phyloP scores from a whole-genome alignment of 2,113 vertebrate species.

The Xyrauchen texanus region DNA sequence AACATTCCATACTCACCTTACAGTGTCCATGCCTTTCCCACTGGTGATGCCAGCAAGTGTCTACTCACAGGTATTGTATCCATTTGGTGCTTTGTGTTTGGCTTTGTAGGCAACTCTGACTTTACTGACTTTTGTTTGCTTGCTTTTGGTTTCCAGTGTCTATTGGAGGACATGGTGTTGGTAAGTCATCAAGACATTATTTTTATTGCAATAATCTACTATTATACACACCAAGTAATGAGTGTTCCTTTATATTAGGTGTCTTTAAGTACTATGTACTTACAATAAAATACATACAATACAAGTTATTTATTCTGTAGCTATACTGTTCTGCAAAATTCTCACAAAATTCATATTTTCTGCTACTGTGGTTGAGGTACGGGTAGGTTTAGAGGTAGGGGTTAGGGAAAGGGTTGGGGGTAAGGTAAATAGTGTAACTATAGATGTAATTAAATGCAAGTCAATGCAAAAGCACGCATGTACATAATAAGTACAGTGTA shows the following conservation, averaged over 20 bases:
- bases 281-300: too few species aligned
- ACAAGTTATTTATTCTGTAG: too few species aligned
- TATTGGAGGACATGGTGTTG: slow-evolving; percentile 89
- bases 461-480: too few species aligned
- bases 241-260: background rate
- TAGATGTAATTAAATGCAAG: too few species aligned
- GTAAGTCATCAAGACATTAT: slow-evolving; percentile 73
- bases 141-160: slow-evolving; percentile 78
- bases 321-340: too few species aligned
- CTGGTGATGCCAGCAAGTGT: slow-evolving; percentile 95
- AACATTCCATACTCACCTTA: slow-evolving; percentile 94
- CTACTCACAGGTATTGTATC: slow-evolving; percentile 80
- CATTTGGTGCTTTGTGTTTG: background rate
- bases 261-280: too few species aligned
- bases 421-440: too few species aligned
- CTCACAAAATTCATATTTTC: too few species aligned
- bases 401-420: too few species aligned
- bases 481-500: too few species aligned
- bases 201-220: background rate
- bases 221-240: background rate
- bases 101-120: background rate
- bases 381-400: too few species aligned
- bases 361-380: too few species aligned
- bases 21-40: slow-evolving; percentile 85
- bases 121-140: slow-evolving; percentile 14